Percentiles rank a stretch among this genome's conserved stretches.
Conservation (phyloP, 2,113 vertebrate species). For the Oxyruncus cristatus region DNA sequence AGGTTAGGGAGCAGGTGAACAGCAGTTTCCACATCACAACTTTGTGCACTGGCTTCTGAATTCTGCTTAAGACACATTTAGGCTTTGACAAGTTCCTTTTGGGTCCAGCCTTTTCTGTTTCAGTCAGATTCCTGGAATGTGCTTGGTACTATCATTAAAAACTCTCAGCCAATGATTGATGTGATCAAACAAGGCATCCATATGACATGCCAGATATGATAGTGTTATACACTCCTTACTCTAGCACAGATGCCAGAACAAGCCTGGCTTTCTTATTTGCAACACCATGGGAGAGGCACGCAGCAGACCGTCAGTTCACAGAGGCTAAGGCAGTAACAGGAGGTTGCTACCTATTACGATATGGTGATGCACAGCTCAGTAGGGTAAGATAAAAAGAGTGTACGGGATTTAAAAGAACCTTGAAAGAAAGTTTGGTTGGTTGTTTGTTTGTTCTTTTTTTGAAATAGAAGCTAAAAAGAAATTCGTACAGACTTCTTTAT, state of each 20-base stretch:
- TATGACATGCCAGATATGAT: slow-evolving; percentile 40
- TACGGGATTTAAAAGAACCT: background rate
- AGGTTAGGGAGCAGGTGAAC: background rate
- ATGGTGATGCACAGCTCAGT: background rate
- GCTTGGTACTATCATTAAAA: background rate
- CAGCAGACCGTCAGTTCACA: background rate
- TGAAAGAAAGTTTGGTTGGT: background rate
- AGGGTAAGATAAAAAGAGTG: background rate
- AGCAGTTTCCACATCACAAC: background rate
- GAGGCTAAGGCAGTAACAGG: background rate
- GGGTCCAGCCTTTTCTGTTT: background rate
- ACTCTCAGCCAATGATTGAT: background rate
- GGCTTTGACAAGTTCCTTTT: background rate
- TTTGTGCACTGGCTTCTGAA: background rate
- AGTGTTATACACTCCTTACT: background rate
- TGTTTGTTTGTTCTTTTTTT: background rate
- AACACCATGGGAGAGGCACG: background rate
- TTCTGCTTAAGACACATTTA: background rate
- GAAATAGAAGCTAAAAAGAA: background rate
- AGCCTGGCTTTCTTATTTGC: background rate
- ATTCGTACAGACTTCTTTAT: background rate
- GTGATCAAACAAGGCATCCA: slow-evolving; percentile 33
- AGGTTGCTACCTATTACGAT: background rate
- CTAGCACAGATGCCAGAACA: slow-evolving; percentile 37
- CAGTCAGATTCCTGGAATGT: background rate